Percentiles rank a stretch among this genome's conserved stretches.
These are phyloP conservation scores for Drosophila nigrodunni DNA, from an alignment of 1,140 invertebrate genomes.

Conservation along the genomic window DNA sequence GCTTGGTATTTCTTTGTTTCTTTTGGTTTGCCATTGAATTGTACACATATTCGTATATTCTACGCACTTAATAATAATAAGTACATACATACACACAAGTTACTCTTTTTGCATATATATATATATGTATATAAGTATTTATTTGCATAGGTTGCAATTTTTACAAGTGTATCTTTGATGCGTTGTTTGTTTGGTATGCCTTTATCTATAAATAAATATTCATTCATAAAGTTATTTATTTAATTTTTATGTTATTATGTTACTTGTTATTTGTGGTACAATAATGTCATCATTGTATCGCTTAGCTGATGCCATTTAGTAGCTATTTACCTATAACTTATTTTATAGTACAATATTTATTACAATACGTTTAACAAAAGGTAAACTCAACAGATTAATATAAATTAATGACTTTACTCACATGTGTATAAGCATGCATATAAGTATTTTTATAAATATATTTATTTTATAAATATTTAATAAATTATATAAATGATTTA, in stretches of 20 bases:
- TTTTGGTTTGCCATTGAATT: conserved; percentile 49
- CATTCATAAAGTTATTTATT: conserved; percentile 6
- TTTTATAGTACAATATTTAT: conserved; percentile 68
- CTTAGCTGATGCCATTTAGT: conserved; percentile 28
- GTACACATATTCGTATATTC: conserved; percentile 56
- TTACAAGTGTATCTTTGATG: conserved; percentile 51
- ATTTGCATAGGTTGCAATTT: conserved; percentile 65
- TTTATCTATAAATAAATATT: conserved; percentile 78
- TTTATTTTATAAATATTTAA: conserved; percentile 43
- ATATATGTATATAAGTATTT: conserved; percentile 23
- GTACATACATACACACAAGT: conserved; percentile 64
- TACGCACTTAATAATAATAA: conserved; percentile 61
- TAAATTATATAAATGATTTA: conserved; percentile 36
- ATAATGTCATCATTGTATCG: conserved; percentile 39
- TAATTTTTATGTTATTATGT: conserved; percentile 23
- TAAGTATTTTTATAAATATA: conserved; percentile 50
- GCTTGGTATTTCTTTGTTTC: conserved; percentile 7
- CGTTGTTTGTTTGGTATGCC: conserved; percentile 64
- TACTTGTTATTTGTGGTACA: conserved; percentile 33
- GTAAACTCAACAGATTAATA: conserved; percentile 48
- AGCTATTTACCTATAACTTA: conserved; percentile 60
- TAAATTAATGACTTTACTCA: conserved; percentile 41
- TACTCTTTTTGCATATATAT: conserved; percentile 31
- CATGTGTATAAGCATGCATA: conserved; percentile 62
- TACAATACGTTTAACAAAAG: conserved; percentile 59